These are phyloP conservation scores for Carapus acus DNA, from an alignment of 2,797 vertebrate genomes.

Conservation along the genomic window DNA sequence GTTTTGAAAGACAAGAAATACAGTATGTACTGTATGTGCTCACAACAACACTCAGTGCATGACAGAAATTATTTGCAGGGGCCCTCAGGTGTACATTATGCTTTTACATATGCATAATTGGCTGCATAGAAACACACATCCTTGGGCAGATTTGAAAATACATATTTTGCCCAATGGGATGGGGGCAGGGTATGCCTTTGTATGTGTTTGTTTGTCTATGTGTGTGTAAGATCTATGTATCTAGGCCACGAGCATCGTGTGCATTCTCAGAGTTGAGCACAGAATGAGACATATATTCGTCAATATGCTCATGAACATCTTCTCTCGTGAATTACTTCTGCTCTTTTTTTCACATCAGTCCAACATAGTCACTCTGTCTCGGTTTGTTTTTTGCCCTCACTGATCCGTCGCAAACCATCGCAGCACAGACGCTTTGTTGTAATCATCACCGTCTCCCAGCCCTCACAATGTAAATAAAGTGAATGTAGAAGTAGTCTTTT, in stretches of 20 bases:
- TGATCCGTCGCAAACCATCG: no score
- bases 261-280: conserved; percentile 27
- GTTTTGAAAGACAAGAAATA: conserved; percentile 6
- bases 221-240: conserved; percentile 54
- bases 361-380: conserved; percentile 14
- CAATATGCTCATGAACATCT: conserved; percentile 50
- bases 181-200: no score
- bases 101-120: background rate
- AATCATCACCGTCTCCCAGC: no score
- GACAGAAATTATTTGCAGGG: no score
- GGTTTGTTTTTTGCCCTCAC: background rate
- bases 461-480: no score
- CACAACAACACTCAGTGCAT: conserved; percentile 10
- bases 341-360: conserved; percentile 3
- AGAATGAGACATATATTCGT: conserved; percentile 39
- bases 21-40: conserved; percentile 17
- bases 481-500: conserved; percentile 13
- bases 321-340: conserved; percentile 20
- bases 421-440: no score
- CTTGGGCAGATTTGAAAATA: conserved; percentile 18
- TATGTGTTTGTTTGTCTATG: no score
- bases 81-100: no score
- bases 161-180: conserved; percentile 44
- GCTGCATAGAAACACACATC: conserved; percentile 5
- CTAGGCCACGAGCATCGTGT: conserved; percentile 55